phyloP scores from a whole-genome alignment of 2,113 vertebrate species.

The Mus musculus region DNA sequence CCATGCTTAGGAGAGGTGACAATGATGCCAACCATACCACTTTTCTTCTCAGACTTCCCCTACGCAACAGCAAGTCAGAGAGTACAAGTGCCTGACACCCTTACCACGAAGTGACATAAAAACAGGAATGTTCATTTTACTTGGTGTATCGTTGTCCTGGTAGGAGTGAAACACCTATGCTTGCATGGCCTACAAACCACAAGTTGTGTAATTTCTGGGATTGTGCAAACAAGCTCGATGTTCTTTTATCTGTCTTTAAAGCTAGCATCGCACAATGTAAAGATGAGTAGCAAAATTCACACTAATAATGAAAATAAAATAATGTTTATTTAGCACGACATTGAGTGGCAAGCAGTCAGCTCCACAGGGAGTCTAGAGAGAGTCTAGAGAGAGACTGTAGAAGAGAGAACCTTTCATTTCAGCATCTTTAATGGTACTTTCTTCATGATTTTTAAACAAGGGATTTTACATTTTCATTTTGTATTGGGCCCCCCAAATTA shows the following conservation, averaged over 20 bases:
- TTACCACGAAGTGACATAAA: background rate
- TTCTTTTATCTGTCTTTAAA: background rate
- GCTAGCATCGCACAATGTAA: background rate
- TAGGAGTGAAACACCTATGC: background rate
- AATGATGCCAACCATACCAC: no score
- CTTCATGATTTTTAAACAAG: conserved; percentile 18
- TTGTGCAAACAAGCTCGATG: background rate
- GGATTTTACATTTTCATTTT: background rate
- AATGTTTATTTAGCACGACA: conserved; percentile 57
- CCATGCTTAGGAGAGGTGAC: background rate
- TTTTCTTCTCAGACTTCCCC: background rate
- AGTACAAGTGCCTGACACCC: background rate
- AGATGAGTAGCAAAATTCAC: conserved; percentile 40
- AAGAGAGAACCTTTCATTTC: background rate
- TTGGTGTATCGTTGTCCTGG: background rate
- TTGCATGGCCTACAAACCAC: background rate
- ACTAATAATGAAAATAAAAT: conserved; percentile 20
- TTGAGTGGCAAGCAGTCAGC: conserved; percentile 11
- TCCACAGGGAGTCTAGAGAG: background rate
- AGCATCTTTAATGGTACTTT: background rate
- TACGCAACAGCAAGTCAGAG: background rate
- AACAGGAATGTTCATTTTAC: background rate
- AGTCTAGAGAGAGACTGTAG: background rate
- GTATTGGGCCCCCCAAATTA: background rate
- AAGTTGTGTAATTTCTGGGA: background rate